Evolutionary conservation across 1,140 invertebrate genomes (phyloP), one percentile per base, ranked within the genome.

Genomic region (Tetragonula clypearis): DNA sequence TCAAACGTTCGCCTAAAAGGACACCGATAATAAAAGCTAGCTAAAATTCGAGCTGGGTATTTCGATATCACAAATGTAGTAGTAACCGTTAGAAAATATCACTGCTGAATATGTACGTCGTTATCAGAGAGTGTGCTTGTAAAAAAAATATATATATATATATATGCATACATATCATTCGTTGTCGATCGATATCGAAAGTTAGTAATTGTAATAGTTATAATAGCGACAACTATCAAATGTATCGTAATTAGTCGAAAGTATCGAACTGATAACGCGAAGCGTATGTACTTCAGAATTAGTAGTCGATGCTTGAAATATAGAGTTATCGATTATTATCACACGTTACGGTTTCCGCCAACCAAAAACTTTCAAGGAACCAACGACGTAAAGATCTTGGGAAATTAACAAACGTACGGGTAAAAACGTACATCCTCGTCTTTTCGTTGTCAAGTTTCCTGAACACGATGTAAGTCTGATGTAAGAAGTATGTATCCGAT

Each of bases 41-140:
- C 66, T 84, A 62, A 84, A 62, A 62, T 60, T 55, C 56, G 56
- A 35, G 49, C 55, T 26, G 55, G 55, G 49, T 41, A 60, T 72
- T 72, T n/a, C 56, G 41, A 35, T 84, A 84, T 84, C 82, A 84
- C 82, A 84, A 78, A 19, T 58, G 30, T 62, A 62, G 21, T 65
- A 76, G 49, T 41, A 49, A 11, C 62, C 15, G 53, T 71, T 84
- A 84, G 71, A 79, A 84, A 79, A 41, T 79, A 78, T 78, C 65
- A 78, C 81, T 68, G 49, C 58, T 56, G 9, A 49, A 49, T 49
- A 49, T 9, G 6, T 72, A 49, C 72, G 68, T 53, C 53, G 66
- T 79, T 79, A 79, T 72, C 60, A 55, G 66, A 55, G 56, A 26
- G 53, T 26, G 15, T 30, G 56, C 60, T 53, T 15, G 76, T 84